phyloP scores from a whole-genome alignment of 2,113 vertebrate genomes.

The Forbesichthys papilliferus region DNA sequence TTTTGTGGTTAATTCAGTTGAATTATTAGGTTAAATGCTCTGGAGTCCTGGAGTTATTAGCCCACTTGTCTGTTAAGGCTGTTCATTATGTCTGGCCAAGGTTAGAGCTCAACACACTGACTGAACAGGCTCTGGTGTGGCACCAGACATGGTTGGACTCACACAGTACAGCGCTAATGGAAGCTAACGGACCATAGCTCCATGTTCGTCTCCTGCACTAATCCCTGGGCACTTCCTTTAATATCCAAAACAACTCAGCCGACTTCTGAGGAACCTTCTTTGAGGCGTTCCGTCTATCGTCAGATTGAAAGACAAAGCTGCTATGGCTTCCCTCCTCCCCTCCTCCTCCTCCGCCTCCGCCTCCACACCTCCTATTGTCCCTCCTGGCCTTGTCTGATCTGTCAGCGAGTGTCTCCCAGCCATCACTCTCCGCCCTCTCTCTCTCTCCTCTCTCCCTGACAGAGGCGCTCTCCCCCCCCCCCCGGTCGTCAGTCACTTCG shows the following conservation, averaged over 20 bases:
- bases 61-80: constrained; percentile 41
- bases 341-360: background rate
- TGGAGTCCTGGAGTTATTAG: constrained; percentile 44
- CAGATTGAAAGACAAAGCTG: constrained; percentile 51
- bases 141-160: constrained; percentile 11
- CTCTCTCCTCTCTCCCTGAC: constrained; percentile 66
- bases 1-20: constrained; percentile 5
- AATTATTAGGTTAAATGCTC: background rate
- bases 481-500: constrained; percentile 62
- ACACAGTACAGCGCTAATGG: constrained; percentile 39
- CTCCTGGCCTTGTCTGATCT: constrained; percentile 57
- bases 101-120: constrained; percentile 37
- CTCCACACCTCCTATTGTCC: constrained; percentile 39
- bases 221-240: constrained; percentile 21
- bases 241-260: constrained; percentile 11
- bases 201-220: constrained; percentile 25
- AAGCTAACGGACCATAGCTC: constrained; percentile 34
- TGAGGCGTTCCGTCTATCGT: constrained; percentile 24
- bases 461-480: constrained; percentile 55
- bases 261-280: constrained; percentile 1
- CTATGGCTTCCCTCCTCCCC: constrained; percentile 27
- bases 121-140: constrained; percentile 26
- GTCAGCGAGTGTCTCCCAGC: constrained; percentile 59
- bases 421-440: constrained; percentile 60
- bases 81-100: constrained; percentile 38